A percentile compares a stretch with the other conserved stretches of the same genome.
Conservation (phyloP, 2,113 vertebrate species). For the Tetraodon nigroviridis region DNA sequence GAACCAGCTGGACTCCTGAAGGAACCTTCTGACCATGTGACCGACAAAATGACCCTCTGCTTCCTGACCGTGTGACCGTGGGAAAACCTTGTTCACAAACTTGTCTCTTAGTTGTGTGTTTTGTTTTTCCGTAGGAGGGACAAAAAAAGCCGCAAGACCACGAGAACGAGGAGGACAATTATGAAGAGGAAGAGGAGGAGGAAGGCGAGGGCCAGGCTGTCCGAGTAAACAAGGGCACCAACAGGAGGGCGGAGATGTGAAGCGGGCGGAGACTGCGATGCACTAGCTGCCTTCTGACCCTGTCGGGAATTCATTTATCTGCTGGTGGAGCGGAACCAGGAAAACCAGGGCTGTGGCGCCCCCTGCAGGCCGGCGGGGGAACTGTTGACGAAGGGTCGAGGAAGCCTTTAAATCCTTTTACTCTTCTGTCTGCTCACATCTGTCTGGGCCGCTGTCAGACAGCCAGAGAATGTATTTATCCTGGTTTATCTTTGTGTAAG, state of each 20-base stretch:
- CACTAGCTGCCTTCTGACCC: slow-evolving; percentile 12
- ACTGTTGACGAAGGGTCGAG: slow-evolving; percentile 30
- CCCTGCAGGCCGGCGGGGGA: slow-evolving; percentile 21
- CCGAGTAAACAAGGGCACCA: slow-evolving; percentile 61
- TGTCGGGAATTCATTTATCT: slow-evolving; percentile 18
- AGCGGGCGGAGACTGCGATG: slow-evolving; percentile 19
- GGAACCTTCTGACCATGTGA: too few relatives aligned
- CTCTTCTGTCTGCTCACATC: slow-evolving; percentile 25
- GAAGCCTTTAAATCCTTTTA: slow-evolving; percentile 26
- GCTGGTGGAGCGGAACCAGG: not conserved
- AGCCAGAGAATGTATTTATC: slow-evolving; percentile 56
- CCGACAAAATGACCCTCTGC: too few relatives aligned
- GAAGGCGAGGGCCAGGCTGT: slow-evolving; percentile 76
- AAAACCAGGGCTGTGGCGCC: slow-evolving; percentile 16
- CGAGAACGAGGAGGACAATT: slow-evolving; percentile 68
- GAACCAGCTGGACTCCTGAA: too few relatives aligned
- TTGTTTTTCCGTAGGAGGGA: slow-evolving; percentile 28
- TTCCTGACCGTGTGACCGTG: too few relatives aligned
- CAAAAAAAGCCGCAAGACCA: slow-evolving; percentile 68
- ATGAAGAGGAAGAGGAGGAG: slow-evolving; percentile 88
- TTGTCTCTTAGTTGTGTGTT: not conserved
- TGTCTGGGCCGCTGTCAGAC: slow-evolving; percentile 2
- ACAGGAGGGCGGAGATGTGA: slow-evolving; percentile 89
- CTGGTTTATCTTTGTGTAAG: slow-evolving; percentile 31
- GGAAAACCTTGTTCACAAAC: not conserved